Base-by-base conservation (phyloP, 2,888 invertebrate species). In the Dasypolia templi region DNA sequence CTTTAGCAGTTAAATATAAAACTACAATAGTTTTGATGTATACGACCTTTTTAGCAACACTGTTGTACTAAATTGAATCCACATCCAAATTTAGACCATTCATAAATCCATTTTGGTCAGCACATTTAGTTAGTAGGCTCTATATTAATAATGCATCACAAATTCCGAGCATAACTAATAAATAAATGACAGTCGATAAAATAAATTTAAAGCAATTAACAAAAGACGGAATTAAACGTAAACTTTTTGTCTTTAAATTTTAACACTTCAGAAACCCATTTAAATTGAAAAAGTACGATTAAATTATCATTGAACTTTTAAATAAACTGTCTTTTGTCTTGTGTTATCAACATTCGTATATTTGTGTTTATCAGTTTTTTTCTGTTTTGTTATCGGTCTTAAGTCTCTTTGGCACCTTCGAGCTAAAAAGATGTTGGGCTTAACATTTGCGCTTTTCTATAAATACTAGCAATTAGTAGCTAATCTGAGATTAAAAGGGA, bases 261-360 rank as follows among this genome's bases (percentile, higher is more conserved):
- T 62, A 82, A 84, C 85, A 84, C 82, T 83, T 81, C 44, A 26
- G 29, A 66, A 46, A n/a, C 3, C 68, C 62, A 82, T 82, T 82
- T 73, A 72, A 72, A 82, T 83, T 82, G 82, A 79, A 69, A 84
- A 64, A 79, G 53, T 65, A 71, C 71, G 72, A 72, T 84, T 79
- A 49, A 76, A 82, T 84, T 79, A 79, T 72, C 85, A 82, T 77
- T 85, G 85, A 84, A 82, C 79, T 82, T 84, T 74, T 22, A 70
- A 68, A 68, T 65, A 67, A 61, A 72, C 66, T 62, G 49, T 39
- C 67, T 78, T 78, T 84, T 72, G 69, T 72, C 42, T 77, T 70
- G 55, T 65, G 55, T 80, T 73, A 65, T 74, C 58, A n/a, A 12
- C 49, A 14, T 65, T 62, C 26, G 22, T 53, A 26, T 49, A 49